Conservation (phyloP, 2,797 vertebrate species). For the Triplophysa bombifrons region DNA sequence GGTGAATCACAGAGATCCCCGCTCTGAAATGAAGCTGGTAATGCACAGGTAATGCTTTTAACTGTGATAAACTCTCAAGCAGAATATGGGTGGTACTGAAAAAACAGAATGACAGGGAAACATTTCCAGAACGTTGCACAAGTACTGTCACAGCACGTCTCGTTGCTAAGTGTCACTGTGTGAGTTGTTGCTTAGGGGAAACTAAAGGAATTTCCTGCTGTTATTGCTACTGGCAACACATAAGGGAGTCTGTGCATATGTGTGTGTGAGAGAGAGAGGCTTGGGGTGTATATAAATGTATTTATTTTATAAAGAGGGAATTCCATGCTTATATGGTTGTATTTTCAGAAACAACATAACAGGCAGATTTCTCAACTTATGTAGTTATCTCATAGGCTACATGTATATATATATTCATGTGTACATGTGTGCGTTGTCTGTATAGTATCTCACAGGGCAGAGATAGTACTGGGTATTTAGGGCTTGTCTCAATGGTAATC, state of each 20-base stretch:
- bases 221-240: constrained; percentile 34
- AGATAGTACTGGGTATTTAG: constrained; percentile 1
- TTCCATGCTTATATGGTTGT: neutral
- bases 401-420: neutral
- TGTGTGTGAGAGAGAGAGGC: neutral
- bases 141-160: neutral
- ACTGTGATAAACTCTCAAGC: constrained; percentile 2
- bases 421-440: neutral
- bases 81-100: constrained; percentile 2
- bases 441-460: neutral
- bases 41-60: constrained; percentile 13
- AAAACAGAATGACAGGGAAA: constrained; percentile 1
- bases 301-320: constrained; percentile 32
- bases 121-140: constrained; percentile 8
- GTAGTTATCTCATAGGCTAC: neutral
- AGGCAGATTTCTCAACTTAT: neutral
- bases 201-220: constrained; percentile 36
- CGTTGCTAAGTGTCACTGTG: neutral
- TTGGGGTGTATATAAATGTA: neutral
- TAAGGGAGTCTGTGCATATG: constrained; percentile 1
- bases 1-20: neutral
- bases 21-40: constrained; percentile 4
- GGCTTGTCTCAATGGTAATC: constrained; percentile 15
- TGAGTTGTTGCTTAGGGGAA: constrained; percentile 17
- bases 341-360: neutral